A percentile compares a stretch with the other conserved stretches of the same genome.
Conservation (phyloP, 2,797 vertebrate genomes). For the Spinus olivaceus region DNA sequence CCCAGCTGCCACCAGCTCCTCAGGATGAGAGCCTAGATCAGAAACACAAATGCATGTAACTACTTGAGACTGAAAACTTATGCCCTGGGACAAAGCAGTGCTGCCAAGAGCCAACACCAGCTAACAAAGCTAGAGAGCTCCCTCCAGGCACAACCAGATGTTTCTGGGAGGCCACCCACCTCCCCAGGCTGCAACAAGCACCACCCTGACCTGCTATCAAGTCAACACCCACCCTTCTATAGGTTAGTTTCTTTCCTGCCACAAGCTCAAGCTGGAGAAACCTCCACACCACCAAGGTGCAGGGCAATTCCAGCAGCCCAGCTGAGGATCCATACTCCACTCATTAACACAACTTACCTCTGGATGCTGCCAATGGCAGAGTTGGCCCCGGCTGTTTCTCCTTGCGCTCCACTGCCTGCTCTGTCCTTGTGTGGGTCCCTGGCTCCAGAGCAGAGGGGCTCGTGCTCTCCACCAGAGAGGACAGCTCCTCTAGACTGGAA, state of each 20-base stretch:
- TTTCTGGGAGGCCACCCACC: not conserved
- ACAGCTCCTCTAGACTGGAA: constrained; percentile 76
- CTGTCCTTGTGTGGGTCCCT: not conserved
- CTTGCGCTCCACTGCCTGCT: constrained; percentile 4
- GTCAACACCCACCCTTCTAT: not conserved
- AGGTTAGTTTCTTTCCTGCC: not conserved
- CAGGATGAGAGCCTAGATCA: constrained; percentile 18
- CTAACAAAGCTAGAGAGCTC: not conserved
- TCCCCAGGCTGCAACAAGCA: not conserved
- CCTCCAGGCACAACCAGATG: accelerated
- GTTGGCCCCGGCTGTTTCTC: constrained; percentile 41
- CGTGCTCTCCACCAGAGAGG: constrained; percentile 57
- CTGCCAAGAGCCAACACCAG: not conserved
- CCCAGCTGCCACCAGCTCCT: not conserved
- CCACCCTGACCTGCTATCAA: not conserved
- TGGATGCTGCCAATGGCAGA: not conserved
- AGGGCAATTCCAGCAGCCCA: not conserved
- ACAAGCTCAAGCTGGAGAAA: not conserved
- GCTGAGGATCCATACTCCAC: not conserved
- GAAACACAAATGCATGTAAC: not conserved
- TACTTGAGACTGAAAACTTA: not conserved
- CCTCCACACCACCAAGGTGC: not conserved
- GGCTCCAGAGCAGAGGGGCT: constrained; percentile 7
- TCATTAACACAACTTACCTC: not conserved
- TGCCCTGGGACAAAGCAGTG: not conserved